Percentiles rank a stretch among this genome's conserved stretches.
These are phyloP conservation scores for Toxotes jaculatrix DNA, from an alignment of 2,113 vertebrate species.

Conservation along the genomic window DNA sequence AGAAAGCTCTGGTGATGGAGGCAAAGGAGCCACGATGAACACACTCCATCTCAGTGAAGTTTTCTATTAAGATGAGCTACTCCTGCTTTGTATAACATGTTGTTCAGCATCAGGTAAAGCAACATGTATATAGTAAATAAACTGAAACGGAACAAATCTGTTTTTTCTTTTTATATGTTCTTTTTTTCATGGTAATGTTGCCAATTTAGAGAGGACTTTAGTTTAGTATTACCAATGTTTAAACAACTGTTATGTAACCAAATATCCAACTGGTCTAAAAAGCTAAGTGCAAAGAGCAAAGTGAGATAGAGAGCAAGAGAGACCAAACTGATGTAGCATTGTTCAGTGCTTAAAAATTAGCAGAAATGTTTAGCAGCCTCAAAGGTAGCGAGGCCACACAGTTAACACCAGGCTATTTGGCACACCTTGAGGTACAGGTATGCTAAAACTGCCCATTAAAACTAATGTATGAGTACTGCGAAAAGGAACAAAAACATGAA, in stretches of 20 bases:
- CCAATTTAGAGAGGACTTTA: neutral
- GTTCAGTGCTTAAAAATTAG: neutral
- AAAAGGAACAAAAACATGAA: constrained; percentile 34
- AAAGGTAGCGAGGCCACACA: neutral
- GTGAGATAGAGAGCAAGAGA: neutral
- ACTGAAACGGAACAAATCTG: neutral
- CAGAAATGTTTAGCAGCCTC: neutral
- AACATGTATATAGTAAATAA: neutral
- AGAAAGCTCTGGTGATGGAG: constrained; percentile 48
- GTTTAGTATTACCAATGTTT: constrained; percentile 31
- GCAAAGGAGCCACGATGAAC: constrained; percentile 41
- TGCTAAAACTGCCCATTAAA: neutral
- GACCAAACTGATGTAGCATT: neutral
- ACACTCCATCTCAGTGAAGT: neutral
- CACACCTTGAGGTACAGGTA: neutral
- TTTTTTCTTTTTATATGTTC: neutral
- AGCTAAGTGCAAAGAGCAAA: constrained; percentile 32
- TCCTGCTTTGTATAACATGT: neutral
- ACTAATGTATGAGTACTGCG: constrained; percentile 32
- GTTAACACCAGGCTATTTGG: neutral
- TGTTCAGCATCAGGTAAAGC: neutral
- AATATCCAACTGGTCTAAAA: constrained; percentile 18
- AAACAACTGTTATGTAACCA: constrained; percentile 29
- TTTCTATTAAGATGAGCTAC: neutral
- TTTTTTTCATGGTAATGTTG: neutral